Base-by-base conservation (phyloP, 2,113 vertebrate species). In the Polypterus bichir region DNA sequence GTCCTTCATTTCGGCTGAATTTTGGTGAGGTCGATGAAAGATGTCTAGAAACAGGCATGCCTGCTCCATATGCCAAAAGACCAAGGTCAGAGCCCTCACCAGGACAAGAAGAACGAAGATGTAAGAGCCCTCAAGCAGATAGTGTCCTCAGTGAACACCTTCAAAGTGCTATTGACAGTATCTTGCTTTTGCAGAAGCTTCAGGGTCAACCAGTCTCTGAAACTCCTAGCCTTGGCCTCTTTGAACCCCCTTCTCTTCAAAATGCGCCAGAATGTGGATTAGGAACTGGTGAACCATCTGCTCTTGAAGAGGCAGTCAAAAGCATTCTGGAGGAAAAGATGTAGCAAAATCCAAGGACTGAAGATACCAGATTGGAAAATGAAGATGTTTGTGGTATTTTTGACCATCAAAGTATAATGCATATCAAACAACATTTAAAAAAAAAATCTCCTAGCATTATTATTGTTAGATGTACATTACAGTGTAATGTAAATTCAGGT, bases 111-210 rank as follows among this genome's bases (percentile, higher is more conserved):
- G 67, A 49, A 4, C 62, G 59, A 1, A 65, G 69, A 1, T 64
- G 48, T 59, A 48, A 49, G 61, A 0, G 62, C 70, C 6, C 72
- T 49, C 79, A 76, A 47, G 83, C 87, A 63, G 86, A 87, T 69
- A 76, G 71, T 67, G 73, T 81, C 65, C 82, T 89, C 62, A 87
- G 73, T 1, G 83, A 87, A 70, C 82, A 88, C 52, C 78, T 89
- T 3, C 86, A 89, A 78, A 89, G 86, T 47, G 86, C 86, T 65
- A 87, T 89, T 59, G 80, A 89, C 82, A 89, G 86, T 78, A 88
- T 89, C 67, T 73, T 89, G 73, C 84, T 87, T 66, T 80, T 89
- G 1, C 84, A 87, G 77, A 75, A 84, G 54, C 70, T 86, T 60
- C 86, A 88, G 79, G 83, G 81, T 53, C 76, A 79, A 44, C 64